phyloP scores from a whole-genome alignment of 2,797 vertebrate genomes.

The Pelochelys cantorii region DNA sequence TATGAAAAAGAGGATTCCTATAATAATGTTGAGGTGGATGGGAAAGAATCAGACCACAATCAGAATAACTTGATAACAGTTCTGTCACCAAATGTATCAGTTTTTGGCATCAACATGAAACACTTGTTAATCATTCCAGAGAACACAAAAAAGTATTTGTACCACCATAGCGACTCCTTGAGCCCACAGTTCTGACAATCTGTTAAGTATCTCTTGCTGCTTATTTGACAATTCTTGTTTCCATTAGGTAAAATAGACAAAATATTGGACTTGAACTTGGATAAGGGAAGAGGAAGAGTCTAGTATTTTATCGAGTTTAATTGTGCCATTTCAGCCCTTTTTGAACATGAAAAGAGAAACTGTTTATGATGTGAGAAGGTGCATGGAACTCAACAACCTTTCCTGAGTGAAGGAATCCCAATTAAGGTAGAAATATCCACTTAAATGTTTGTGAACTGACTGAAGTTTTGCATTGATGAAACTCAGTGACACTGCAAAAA shows the following conservation, averaged over 20 bases:
- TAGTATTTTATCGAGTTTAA: neutral
- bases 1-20: neutral
- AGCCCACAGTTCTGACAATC: neutral
- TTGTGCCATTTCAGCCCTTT: neutral
- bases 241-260: neutral
- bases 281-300: neutral
- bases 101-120: neutral
- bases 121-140: neutral
- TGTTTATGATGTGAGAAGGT: neutral
- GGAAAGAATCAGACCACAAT: neutral
- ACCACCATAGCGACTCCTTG: neutral
- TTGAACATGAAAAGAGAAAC: neutral
- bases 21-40: neutral
- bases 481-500: neutral
- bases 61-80: neutral
- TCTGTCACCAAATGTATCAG: neutral
- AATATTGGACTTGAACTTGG: neutral
- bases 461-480: neutral
- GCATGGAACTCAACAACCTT: neutral
- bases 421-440: neutral
- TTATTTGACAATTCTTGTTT: neutral
- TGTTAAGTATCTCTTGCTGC: rapidly evolving
- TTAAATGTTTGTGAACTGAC: neutral
- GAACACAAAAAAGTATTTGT: neutral
- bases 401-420: too few relatives aligned